Evolutionary conservation across 2,113 vertebrate species (phyloP).

Genomic region (Crotophaga sulcirostris): DNA sequence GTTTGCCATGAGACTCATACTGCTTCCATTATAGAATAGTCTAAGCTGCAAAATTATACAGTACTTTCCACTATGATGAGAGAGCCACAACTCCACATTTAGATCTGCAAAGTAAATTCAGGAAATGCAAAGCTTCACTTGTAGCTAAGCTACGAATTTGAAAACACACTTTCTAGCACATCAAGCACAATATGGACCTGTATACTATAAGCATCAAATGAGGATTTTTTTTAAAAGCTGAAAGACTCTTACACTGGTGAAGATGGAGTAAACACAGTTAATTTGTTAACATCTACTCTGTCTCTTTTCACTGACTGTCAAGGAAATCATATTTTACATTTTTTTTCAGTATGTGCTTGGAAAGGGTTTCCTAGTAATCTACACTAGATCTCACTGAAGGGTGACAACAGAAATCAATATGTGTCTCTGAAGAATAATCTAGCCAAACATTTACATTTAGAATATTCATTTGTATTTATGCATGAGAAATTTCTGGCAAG

Average conservation of each 20-base stretch:
- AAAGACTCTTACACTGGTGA: neutral
- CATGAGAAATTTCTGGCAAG: conserved; percentile 15
- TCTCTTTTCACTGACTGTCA: conserved; percentile 35
- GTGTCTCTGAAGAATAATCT: conserved; percentile 57
- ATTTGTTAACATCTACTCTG: conserved; percentile 22
- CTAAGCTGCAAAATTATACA: neutral
- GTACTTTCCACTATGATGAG: neutral
- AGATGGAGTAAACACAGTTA: conserved; percentile 38
- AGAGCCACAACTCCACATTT: conserved; percentile 7
- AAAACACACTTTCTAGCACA: neutral
- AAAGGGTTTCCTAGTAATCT: conserved; percentile 56
- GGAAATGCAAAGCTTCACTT: neutral
- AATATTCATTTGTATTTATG: conserved; percentile 59
- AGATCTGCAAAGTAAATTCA: neutral
- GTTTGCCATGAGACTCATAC: neutral
- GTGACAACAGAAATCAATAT: conserved; percentile 60
- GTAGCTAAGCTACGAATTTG: conserved; percentile 4
- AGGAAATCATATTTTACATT: conserved; percentile 28
- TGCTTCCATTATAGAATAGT: neutral
- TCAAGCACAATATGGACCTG: neutral
- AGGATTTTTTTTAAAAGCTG: neutral
- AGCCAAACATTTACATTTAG: conserved; percentile 58
- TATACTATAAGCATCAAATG: neutral
- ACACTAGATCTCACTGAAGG: conserved; percentile 61
- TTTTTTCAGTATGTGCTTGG: conserved; percentile 21